Evolutionary conservation across 2,797 vertebrate genomes (phyloP), one percentile per base, ranked within the genome.

Genomic region (Garrulus glandarius): DNA sequence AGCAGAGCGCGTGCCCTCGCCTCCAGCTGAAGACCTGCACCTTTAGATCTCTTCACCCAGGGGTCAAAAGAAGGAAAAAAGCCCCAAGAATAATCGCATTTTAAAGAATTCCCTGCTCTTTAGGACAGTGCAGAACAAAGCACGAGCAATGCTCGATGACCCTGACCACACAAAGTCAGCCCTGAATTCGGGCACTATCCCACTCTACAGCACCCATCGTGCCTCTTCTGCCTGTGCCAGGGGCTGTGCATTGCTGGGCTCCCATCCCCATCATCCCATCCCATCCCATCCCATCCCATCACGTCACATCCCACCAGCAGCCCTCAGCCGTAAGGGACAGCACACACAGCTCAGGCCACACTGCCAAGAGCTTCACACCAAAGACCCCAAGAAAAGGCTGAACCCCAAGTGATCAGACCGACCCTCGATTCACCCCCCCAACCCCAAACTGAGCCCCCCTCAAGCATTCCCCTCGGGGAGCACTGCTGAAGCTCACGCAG

Each of bases 141-240:
- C 23, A 11, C 0, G 8, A 87, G 67, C 0, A 3, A 49, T 11
- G 32, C 17, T 44, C 1, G 0, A 15, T 26, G 23, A 36, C 22
- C 8, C 49, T 74, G 77, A 34, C 44, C 23, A 44, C 18, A 6
- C 7, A 10, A 60, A 84, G 15, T 24, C 41, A 63, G 59, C 20
- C 3, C 12, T 19, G n/a, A 50, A 80, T 34, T 47, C 0, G 0
- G 36, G 44, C 10, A 14, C 21, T 57, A 2, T 11, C n/a, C 4
- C 36, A 23, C 30, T 11, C 18, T 20, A 10, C 29, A 60, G 41
- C 61, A 37, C 34, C 53, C 60, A 17, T 5, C 0, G 0, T 22
- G 43, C 26, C 41, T 49, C 15, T 3, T 6, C 41, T 64, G 53
- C 47, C 67, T 3, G 1, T 63, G 56, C 82, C 61, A 74, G 61